A percentile compares a stretch with the other conserved stretches of the same genome.
phyloP scores from a whole-genome alignment of 2,888 invertebrate species.

The Euplexia lucipara region DNA sequence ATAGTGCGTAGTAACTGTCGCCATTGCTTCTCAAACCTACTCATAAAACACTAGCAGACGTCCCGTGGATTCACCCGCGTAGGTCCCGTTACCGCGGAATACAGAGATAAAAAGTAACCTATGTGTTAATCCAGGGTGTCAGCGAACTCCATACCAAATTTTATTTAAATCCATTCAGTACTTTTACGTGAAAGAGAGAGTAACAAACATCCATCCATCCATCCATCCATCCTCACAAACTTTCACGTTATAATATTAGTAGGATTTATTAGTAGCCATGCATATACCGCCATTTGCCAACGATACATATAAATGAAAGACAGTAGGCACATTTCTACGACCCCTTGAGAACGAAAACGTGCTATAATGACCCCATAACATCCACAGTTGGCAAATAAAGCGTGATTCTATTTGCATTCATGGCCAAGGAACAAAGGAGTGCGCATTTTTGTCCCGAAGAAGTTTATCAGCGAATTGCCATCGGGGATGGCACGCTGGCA shows the following conservation, averaged over 20 bases:
- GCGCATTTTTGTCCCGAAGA: conserved; percentile 60
- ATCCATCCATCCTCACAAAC: too few species aligned
- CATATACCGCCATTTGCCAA: not conserved
- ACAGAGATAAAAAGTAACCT: too few species aligned
- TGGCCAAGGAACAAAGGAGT: conserved; percentile 38
- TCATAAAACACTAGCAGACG: too few species aligned
- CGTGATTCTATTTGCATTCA: conserved; percentile 48
- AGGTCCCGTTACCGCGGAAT: too few species aligned
- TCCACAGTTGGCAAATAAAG: conserved; percentile 49
- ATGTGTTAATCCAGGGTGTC: too few species aligned
- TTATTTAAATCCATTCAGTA: too few species aligned
- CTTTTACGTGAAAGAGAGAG: too few species aligned
- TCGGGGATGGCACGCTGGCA: conserved; percentile 74
- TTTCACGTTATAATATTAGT: not conserved
- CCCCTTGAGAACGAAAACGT: not conserved
- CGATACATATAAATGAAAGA: not conserved
- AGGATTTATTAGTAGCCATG: not conserved
- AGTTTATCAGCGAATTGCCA: conserved; percentile 76
- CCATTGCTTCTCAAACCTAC: too few species aligned
- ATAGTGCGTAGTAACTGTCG: too few species aligned
- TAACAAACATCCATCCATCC: too few species aligned
- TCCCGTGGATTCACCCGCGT: too few species aligned
- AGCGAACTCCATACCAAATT: too few species aligned
- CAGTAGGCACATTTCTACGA: conserved; percentile 1
- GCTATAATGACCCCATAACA: conserved; percentile 15